phyloP scores from a whole-genome alignment of 2,888 invertebrate genomes.

The Aspidiotus destructor region DNA sequence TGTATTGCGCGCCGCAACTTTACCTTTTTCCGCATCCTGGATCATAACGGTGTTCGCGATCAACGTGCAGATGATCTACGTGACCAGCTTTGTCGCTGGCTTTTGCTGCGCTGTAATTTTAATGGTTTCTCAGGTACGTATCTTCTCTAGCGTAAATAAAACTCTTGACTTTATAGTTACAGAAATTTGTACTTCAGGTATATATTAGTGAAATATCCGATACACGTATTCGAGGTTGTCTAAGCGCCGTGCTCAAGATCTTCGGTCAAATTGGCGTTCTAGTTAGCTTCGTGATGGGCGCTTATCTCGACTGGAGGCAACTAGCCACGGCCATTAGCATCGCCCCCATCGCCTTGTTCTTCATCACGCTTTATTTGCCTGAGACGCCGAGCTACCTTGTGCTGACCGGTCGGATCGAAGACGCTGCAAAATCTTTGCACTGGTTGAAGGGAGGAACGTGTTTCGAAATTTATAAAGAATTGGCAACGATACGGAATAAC shows the following conservation, averaged over 20 bases:
- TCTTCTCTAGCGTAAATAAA: neutral
- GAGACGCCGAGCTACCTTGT: conserved; percentile 82
- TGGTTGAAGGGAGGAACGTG: conserved; percentile 69
- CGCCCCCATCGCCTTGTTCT: conserved; percentile 64
- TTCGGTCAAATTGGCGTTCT: conserved; percentile 76
- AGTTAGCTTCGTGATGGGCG: conserved; percentile 71
- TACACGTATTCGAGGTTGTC: conserved; percentile 72
- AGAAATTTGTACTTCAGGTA: conserved; percentile 47
- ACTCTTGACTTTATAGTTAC: neutral
- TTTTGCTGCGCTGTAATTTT: conserved; percentile 68
- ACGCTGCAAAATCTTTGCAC: conserved; percentile 58
- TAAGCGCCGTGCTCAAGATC: conserved; percentile 77
- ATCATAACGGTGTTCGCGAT: conserved; percentile 67
- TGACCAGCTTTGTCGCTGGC: conserved; percentile 75
- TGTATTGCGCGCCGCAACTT: conserved; percentile 59
- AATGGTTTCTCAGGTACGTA: conserved; percentile 59
- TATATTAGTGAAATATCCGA: conserved; percentile 87
- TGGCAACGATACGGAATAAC: conserved; percentile 60
- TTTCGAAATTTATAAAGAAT: conserved; percentile 53
- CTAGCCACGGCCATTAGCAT: conserved; percentile 70
- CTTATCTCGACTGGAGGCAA: conserved; percentile 73
- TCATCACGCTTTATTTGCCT: conserved; percentile 65
- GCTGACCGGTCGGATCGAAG: conserved; percentile 62
- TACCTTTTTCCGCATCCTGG: conserved; percentile 72
- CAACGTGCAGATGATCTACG: conserved; percentile 67